Percentiles rank a stretch among this genome's conserved stretches.
These are phyloP conservation scores for Timema cristinae DNA, from an alignment of 2,888 invertebrate genomes.

Conservation along the genomic window DNA sequence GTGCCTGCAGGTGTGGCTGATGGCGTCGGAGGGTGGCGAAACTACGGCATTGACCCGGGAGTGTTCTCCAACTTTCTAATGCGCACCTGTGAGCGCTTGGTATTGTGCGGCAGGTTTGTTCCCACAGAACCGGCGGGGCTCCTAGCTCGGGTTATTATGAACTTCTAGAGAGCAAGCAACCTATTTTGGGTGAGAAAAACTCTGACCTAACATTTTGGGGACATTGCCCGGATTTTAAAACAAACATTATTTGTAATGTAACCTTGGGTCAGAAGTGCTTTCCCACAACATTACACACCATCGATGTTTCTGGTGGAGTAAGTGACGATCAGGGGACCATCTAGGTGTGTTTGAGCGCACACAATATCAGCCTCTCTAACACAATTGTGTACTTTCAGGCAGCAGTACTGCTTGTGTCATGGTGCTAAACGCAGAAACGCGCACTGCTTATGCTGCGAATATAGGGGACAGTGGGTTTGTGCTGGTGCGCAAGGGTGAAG, in stretches of 20 bases:
- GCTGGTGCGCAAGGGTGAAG: conserved; percentile 79
- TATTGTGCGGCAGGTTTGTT: conserved; percentile 82
- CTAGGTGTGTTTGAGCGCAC: too few species aligned
- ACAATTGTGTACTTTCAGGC: conserved; percentile 52
- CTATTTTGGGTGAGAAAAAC: conserved; percentile 70
- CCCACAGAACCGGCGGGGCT: conserved; percentile 83
- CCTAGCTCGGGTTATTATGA: conserved; percentile 87
- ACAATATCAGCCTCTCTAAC: too few species aligned
- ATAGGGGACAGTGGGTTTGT: conserved; percentile 99
- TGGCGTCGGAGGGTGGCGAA: conserved; percentile 98
- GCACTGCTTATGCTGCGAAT: conserved; percentile 91
- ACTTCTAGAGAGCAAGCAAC: conserved; percentile 85
- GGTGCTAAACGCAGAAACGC: conserved; percentile 84
- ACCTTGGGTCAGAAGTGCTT: too few species aligned
- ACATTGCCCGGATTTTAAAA: too few species aligned
- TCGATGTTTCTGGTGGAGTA: too few species aligned
- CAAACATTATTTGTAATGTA: too few species aligned
- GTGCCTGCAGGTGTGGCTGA: conserved; percentile 84
- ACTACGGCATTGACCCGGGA: conserved; percentile 96
- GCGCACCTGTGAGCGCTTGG: conserved; percentile 90
- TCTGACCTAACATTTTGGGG: too few species aligned
- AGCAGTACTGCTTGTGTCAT: conserved; percentile 98
- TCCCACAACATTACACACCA: too few species aligned
- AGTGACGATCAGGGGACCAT: too few species aligned
- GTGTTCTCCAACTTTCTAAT: conserved; percentile 92